phyloP scores from a whole-genome alignment of 1,140 invertebrate genomes.

The Meloidogyne chitwoodi region DNA sequence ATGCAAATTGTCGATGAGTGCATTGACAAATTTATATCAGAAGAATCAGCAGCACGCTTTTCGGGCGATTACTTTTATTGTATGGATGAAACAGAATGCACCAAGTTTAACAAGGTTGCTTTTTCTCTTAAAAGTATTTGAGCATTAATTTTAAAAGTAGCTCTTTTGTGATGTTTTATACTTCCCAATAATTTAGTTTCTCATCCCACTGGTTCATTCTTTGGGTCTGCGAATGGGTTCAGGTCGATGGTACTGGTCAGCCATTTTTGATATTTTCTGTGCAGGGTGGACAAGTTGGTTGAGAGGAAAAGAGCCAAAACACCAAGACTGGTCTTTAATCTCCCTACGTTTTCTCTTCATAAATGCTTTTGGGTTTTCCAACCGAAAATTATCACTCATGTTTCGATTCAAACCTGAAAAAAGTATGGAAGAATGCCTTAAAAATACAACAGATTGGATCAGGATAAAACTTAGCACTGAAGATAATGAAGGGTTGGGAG shows the following conservation, averaged over 20 bases:
- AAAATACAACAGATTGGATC: conserved; percentile 16
- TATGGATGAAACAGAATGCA: conserved; percentile 34
- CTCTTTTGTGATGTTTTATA: neutral
- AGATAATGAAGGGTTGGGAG: neutral
- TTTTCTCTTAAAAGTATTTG: neutral
- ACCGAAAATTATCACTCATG: conserved; percentile 27
- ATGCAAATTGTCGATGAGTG: conserved; percentile 26
- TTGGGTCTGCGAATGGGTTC: conserved; percentile 10
- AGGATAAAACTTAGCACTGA: neutral
- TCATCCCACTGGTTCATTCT: conserved; percentile 6
- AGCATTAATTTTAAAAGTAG: neutral
- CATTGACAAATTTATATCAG: conserved; percentile 28
- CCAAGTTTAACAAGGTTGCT: conserved; percentile 33
- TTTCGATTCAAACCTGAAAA: neutral
- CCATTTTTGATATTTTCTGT: neutral
- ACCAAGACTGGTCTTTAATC: conserved; percentile 19
- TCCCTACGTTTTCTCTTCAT: conserved; percentile 34
- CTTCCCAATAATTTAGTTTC: conserved; percentile 11
- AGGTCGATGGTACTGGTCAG: conserved; percentile 1
- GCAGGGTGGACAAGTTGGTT: neutral
- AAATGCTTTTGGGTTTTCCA: conserved; percentile 34
- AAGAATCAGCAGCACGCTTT: neutral
- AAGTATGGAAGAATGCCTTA: conserved; percentile 1
- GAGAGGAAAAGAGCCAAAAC: neutral
- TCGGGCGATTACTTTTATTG: conserved; percentile 42